Percentiles rank a stretch among this genome's conserved stretches.
Conservation (phyloP, 2,888 invertebrate genomes). For the Crossocerus cetratus region DNA sequence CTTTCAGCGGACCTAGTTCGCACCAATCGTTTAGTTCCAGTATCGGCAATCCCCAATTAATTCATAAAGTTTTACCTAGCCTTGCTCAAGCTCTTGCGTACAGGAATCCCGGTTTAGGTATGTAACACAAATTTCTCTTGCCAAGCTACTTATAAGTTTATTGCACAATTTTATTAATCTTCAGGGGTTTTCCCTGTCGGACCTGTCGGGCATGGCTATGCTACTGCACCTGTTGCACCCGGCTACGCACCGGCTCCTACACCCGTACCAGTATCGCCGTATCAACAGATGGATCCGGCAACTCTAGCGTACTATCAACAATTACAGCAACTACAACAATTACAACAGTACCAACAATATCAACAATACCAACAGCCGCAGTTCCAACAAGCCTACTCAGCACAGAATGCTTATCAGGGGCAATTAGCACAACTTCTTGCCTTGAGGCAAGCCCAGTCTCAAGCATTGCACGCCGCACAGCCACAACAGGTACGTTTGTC, state of each 20-base stretch:
- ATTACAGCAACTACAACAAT: constrained; percentile 59
- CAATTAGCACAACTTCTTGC: constrained; percentile 65
- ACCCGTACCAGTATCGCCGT: constrained; percentile 31
- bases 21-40: constrained; percentile 72
- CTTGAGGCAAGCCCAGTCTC: constrained; percentile 58
- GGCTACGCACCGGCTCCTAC: constrained; percentile 24
- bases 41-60: constrained; percentile 68
- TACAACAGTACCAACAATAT: constrained; percentile 47
- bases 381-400: constrained; percentile 44
- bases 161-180: constrained; percentile 1
- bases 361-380: constrained; percentile 53
- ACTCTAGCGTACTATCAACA: constrained; percentile 61
- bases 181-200: constrained; percentile 53
- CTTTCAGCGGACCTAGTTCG: constrained; percentile 72
- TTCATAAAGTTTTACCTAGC: constrained; percentile 67
- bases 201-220: constrained; percentile 47
- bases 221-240: constrained; percentile 34
- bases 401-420: constrained; percentile 51
- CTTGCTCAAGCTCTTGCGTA: constrained; percentile 69
- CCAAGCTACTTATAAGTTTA: background rate
- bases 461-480: constrained; percentile 41
- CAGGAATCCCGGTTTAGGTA: constrained; percentile 69
- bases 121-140: constrained; percentile 6
- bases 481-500: constrained; percentile 41
- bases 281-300: constrained; percentile 57